Evolutionary conservation across 2,888 invertebrate species (phyloP).

Genomic region (Acanthococcus lagerstroemiae): DNA sequence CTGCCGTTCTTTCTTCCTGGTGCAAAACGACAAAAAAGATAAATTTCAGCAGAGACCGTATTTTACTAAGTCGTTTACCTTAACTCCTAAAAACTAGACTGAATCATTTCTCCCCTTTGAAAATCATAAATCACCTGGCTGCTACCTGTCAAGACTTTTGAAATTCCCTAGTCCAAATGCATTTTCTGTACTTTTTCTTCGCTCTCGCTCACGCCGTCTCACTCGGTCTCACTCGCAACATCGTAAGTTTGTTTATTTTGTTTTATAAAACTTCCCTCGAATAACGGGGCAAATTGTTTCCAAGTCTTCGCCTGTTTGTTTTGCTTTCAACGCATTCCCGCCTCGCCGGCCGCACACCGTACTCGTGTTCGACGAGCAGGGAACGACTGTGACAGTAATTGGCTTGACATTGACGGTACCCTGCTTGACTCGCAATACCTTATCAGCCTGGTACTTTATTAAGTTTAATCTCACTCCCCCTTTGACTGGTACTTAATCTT

Average conservation of each 20-base stretch:
- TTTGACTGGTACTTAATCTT: conserved; percentile 28
- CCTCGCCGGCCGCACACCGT: conserved; percentile 1
- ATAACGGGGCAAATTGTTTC: conserved; percentile 26
- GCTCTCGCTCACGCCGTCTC: background rate
- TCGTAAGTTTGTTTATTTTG: conserved; percentile 19
- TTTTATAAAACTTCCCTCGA: conserved; percentile 18
- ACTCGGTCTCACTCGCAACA: background rate
- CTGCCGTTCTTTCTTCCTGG: background rate
- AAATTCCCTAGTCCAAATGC: conserved; percentile 29
- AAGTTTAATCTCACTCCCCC: conserved; percentile 24
- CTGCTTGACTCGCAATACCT: conserved; percentile 9
- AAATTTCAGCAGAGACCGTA: conserved; percentile 24
- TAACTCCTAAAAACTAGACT: conserved; percentile 26
- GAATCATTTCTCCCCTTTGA: conserved; percentile 25
- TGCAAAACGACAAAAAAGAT: conserved; percentile 23
- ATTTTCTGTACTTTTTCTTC: conserved; percentile 14
- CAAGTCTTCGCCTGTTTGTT: conserved; percentile 26
- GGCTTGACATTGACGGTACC: conserved; percentile 28
- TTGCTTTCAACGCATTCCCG: conserved; percentile 23
- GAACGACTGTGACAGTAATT: conserved; percentile 30
- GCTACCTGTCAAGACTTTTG: conserved; percentile 31
- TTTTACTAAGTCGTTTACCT: conserved; percentile 31
- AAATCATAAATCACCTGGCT: conserved; percentile 28
- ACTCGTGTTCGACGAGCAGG: background rate
- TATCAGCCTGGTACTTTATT: conserved; percentile 27